phyloP scores from a whole-genome alignment of 2,888 invertebrate species.

The Rhagonycha lutea region DNA sequence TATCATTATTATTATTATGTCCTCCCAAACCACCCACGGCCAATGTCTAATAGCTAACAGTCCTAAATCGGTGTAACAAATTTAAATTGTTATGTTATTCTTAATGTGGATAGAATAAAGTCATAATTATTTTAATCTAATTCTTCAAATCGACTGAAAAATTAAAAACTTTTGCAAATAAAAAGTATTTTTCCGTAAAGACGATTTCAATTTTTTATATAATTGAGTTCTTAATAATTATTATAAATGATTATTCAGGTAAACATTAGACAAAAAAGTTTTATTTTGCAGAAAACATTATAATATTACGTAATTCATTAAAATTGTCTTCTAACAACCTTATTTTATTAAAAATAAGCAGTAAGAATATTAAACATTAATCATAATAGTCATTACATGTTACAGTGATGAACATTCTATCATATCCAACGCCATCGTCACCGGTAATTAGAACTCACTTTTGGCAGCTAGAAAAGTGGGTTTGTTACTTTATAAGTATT shows the following conservation, averaged over 20 bases:
- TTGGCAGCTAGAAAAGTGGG: background rate
- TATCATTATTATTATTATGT: too few relatives aligned
- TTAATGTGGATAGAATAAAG: background rate
- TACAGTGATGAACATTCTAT: background rate
- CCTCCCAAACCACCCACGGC: too few relatives aligned
- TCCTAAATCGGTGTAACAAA: too few relatives aligned
- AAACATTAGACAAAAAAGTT: background rate
- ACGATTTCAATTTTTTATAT: background rate
- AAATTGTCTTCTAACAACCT: background rate
- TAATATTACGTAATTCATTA: too few relatives aligned
- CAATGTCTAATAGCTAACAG: too few relatives aligned
- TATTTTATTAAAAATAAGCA: background rate
- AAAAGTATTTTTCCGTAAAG: background rate
- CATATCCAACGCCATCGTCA: background rate
- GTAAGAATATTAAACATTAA: background rate
- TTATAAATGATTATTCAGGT: background rate
- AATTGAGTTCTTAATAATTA: background rate
- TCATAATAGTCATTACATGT: background rate
- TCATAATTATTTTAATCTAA: background rate
- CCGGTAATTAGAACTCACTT: background rate
- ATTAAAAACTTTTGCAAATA: background rate
- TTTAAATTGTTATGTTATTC: too few relatives aligned
- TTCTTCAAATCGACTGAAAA: background rate
- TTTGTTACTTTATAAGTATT: background rate
- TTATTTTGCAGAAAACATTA: too few relatives aligned